Conservation (phyloP, 2,797 vertebrate species). For the Hippopotamyrus pictus region DNA sequence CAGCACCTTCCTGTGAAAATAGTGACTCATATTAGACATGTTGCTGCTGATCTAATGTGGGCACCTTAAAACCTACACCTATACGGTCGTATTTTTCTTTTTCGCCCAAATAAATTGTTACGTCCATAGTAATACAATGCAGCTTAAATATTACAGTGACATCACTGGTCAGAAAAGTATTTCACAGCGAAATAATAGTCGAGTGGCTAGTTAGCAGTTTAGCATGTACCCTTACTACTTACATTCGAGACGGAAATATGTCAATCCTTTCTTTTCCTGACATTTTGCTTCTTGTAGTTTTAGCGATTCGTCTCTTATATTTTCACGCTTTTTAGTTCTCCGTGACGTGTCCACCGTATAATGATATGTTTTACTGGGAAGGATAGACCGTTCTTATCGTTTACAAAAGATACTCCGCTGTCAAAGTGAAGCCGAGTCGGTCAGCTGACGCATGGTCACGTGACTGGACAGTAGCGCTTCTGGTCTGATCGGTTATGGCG, state of each 20-base stretch:
- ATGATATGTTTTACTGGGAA: background rate
- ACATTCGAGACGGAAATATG: slow-evolving; percentile 95
- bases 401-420: background rate
- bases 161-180: background rate
- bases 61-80: background rate
- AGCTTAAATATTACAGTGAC: background rate
- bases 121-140: background rate
- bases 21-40: background rate
- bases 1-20: background rate
- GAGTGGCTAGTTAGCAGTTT: background rate
- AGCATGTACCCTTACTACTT: slow-evolving; percentile 52
- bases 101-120: background rate
- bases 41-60: background rate
- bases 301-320: background rate
- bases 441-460: slow-evolving; percentile 59
- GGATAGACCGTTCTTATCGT: background rate
- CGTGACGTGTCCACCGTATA: background rate
- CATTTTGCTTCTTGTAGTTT: slow-evolving; percentile 61
- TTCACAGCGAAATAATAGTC: background rate
- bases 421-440: slow-evolving; percentile 13
- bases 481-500: background rate
- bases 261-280: slow-evolving; percentile 93
- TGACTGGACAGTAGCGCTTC: slow-evolving; percentile 38
- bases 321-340: background rate
- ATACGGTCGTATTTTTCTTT: background rate